Conservation (phyloP, 92 coral and sea anemone species). For the Parazoanthus swiftii region DNA sequence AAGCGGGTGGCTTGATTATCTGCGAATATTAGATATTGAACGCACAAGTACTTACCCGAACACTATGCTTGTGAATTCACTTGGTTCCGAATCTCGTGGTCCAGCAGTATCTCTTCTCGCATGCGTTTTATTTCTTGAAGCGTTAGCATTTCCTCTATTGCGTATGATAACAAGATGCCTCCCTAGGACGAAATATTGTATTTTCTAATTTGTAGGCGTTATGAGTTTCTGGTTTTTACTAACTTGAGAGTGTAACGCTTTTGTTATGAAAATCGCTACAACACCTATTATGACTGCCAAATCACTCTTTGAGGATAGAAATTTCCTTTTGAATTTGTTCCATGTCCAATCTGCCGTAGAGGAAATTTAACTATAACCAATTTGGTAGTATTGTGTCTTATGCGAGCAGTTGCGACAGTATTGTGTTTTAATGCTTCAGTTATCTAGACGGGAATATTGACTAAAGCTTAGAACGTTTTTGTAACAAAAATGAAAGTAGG, state of each 20-base stretch:
- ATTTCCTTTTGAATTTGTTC: conserved; percentile 25
- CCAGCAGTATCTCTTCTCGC: background rate
- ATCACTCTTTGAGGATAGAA: conserved; percentile 23
- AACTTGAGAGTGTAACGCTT: conserved; percentile 4
- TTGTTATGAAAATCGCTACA: conserved; percentile 36
- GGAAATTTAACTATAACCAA: background rate
- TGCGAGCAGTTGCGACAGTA: background rate
- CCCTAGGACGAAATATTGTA: conserved; percentile 25
- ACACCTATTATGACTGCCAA: conserved; percentile 36
- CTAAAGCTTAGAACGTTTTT: background rate
- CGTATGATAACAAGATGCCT: conserved; percentile 11
- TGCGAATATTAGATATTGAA: background rate
- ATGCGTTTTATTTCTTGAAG: background rate
- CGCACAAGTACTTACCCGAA: background rate
- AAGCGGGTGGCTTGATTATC: background rate
- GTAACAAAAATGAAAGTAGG: conserved; percentile 8
- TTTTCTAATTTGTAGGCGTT: conserved; percentile 38
- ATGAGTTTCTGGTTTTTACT: conserved; percentile 18
- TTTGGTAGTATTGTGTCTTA: background rate
- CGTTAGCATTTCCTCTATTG: background rate
- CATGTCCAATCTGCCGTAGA: conserved; percentile 20
- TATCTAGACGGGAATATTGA: background rate
- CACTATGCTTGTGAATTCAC: too few species aligned
- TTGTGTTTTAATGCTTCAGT: background rate
- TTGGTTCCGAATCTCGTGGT: background rate